Base-by-base conservation (phyloP, 1,140 invertebrate species). In the Magallana angulata region DNA sequence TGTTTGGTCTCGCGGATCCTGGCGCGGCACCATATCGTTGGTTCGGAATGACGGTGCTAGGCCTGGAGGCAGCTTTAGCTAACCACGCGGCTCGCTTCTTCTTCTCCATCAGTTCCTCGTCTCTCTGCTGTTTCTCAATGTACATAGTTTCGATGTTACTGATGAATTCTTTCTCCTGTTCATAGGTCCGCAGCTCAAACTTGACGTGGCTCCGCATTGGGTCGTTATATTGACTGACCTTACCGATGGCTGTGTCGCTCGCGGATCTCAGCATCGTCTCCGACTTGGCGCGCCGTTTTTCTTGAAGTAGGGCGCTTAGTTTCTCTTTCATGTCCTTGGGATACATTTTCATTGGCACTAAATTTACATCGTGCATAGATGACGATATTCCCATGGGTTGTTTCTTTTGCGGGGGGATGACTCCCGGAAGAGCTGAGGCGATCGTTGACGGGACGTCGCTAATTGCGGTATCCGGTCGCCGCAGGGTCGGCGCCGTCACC, bases 291-390 rank as follows among this genome's bases (percentile, higher is more conserved):
- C 90, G 88, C n/a, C 90, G 83, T 87, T 92, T 90, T 68, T 93
- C 89, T 84, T 91, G 84, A 56, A 91, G 90, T 24, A 92, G 84
- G 11, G 90, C 83, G 64, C 87, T 82, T 14, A 93, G 89, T 90
- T 92, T 93, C 9, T 93, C 91, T 82, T 91, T 92, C 85, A 94
- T 90, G 24, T 93, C 90, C 62, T 90, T 89, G 58, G 93, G 91
- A 64, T 94, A 94, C 93, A 94, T 94, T 81, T 93, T 87, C 93
- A 94, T 94, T 1, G 93, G 94, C 14, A 93, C 92, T 81, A 89
- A 84, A 71, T 87, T 92, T 57, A 88, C 60, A 85, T 92, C 91
- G 57, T 84, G 76, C 56, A 89, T 87, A 71, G 91, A 90, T 5
- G 90, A 87, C 7, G 89, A 86, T 12, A 92, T 48, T 36, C 85